Base-by-base conservation (phyloP, 2,797 vertebrate genomes). In the Gadopsis marmoratus region DNA sequence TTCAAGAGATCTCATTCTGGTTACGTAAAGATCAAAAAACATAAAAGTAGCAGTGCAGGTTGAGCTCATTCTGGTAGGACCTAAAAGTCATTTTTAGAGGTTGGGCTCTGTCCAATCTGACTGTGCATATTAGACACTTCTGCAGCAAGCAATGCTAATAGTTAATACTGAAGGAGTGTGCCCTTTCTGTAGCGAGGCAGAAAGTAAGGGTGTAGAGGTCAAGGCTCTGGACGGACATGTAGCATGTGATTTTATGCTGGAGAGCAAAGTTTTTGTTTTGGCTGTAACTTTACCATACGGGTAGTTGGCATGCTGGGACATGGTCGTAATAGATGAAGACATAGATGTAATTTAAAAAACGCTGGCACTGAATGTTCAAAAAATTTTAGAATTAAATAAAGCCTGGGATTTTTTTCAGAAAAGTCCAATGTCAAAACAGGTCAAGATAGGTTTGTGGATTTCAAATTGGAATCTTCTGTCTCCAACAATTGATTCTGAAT, bases 1-100 rank as follows among this genome's bases (percentile, higher is more conserved):
- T 53, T 75, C 21, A 54, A 41, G 45, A 71, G 45, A 72, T 77
- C 39, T 68, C n/a, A 66, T 73, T 23, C 23, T 59, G 35, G 35
- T 76, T 69, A 64, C 53, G 39, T 13, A 14, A n/a, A 54, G 26
- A 23, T 54, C 17, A 33, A 45, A 17, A 50, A 9, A 48, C 35
- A 59, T 26, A 1, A 58, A 60, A n/a, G 9, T 73, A 68, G 10
- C 48, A 37, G n/a, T 23, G 10, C 13, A 1, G 31, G 14, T 67
- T 71, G 11, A 62, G 17, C 9, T 78, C 16, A 55, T 51, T 83
- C 12, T 43, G 26, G 16, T 58, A 23, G 31, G 35, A 53, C 51
- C 29, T 47, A 7, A 73, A 64, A 43, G 33, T 45, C 51, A 29
- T 16, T 23, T 31, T 50, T 16, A 31, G 23, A 58, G n/a, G 21